Conservation (phyloP, 2,888 invertebrate genomes). For the Eretmocerus hayati region DNA sequence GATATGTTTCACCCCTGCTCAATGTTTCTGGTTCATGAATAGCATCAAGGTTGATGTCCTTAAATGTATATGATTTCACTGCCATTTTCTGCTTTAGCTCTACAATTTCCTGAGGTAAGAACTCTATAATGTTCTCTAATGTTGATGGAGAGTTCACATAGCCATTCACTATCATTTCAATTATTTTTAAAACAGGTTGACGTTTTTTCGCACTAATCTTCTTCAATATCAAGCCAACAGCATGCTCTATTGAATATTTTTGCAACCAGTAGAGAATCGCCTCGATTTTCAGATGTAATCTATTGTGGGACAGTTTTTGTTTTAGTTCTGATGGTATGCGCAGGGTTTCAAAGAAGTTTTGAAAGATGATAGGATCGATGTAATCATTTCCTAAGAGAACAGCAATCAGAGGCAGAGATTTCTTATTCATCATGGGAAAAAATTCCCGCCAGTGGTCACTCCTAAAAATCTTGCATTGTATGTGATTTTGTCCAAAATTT, state of each 20-base stretch:
- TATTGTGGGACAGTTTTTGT: conserved; percentile 51
- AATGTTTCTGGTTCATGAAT: neutral
- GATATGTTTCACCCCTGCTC: neutral
- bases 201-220: conserved; percentile 55
- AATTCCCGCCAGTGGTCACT: conserved; percentile 61
- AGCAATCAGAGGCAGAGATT: conserved; percentile 70
- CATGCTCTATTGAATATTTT: conserved; percentile 62
- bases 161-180: conserved; percentile 58
- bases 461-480: conserved; percentile 66
- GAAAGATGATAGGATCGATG: conserved; percentile 61
- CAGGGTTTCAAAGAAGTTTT: conserved; percentile 62
- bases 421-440: conserved; percentile 60
- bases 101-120: conserved; percentile 24
- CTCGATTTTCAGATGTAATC: conserved; percentile 60
- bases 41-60: conserved; percentile 25
- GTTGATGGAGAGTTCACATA: conserved; percentile 56
- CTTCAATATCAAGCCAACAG: conserved; percentile 59
- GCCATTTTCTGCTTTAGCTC: conserved; percentile 16
- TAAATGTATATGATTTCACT: conserved; percentile 17
- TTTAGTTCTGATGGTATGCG: conserved; percentile 47
- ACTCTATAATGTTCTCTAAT: conserved; percentile 55
- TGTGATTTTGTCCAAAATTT: conserved; percentile 45
- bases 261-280: conserved; percentile 70
- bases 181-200: conserved; percentile 50
- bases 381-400: conserved; percentile 87